Conservation (phyloP, 2,113 vertebrate genomes). For the Myrmecophaga tridactyla region DNA sequence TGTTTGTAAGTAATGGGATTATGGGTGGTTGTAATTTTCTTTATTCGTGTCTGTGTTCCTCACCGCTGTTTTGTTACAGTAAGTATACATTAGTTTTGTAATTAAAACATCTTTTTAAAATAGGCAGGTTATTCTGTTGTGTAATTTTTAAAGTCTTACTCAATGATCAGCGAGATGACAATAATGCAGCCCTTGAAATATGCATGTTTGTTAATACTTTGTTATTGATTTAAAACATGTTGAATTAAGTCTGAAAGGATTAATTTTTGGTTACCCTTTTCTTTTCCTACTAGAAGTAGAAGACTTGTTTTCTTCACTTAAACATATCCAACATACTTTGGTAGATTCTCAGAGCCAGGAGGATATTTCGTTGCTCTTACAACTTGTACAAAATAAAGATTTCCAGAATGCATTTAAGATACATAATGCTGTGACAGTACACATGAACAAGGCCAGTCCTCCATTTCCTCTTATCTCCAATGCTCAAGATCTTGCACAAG, state of each 20-base stretch:
- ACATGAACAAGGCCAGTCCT: constrained; percentile 90
- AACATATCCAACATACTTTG: constrained; percentile 88
- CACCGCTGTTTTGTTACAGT: constrained; percentile 11
- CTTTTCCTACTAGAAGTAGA: constrained; percentile 88
- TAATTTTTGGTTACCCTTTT: constrained; percentile 72
- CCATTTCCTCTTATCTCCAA: constrained; percentile 90
- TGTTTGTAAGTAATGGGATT: constrained; percentile 23
- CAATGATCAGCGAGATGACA: not conserved
- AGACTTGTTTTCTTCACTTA: constrained; percentile 91
- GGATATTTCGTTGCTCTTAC: constrained; percentile 90
- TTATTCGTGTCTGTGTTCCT: not conserved
- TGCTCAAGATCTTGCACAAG: constrained; percentile 91
- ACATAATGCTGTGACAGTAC: constrained; percentile 90
- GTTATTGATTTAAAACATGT: not conserved
- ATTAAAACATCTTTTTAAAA: constrained; percentile 18
- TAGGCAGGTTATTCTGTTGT: not conserved
- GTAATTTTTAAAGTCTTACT: constrained; percentile 51
- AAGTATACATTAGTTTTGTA: constrained; percentile 10
- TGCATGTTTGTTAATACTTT: not conserved
- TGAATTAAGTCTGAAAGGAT: constrained; percentile 53
- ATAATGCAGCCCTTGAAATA: not conserved
- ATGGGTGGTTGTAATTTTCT: constrained; percentile 7
- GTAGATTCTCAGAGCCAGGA: constrained; percentile 94
- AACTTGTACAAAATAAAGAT: constrained; percentile 90
- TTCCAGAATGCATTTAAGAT: constrained; percentile 94